Evolutionary conservation across 2,888 invertebrate genomes (phyloP), one percentile per base, ranked within the genome.

Genomic region (Idaea aversata): DNA sequence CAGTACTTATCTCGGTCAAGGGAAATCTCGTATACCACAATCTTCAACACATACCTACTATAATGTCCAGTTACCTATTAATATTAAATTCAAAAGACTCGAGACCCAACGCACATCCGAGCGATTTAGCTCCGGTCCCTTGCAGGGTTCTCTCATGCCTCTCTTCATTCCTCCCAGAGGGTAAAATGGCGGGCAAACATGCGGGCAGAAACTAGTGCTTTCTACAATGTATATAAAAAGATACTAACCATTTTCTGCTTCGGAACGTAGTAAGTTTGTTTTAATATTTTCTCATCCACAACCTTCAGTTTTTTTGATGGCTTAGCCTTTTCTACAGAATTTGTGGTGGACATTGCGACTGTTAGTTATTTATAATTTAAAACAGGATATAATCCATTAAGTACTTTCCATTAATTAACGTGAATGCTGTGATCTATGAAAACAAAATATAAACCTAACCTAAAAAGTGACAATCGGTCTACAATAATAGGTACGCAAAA

Each of bases 181-280:
- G 7, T 47, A 1, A 47, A 10, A 10, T 13, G 10, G 13, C 13
- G 4, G 10, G 13, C 47, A 4, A 7, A 7, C 2, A 6, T 47
- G 47, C 10, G 7, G 47, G 13, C 4, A 7, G 0, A 7, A 47
- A 10, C 47, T 7, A 5, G 36, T 10, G 6, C 5, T 7, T 36
- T 7, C 5, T 0, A 34, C 34, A 35, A 61, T 61, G 34, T 35
- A 5, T n/a, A n/a, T 35, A 15, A 25, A 38, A 6, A 63, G 36
- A 59, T 72, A 87, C 80, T 87, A 75, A 91, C 91, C 83, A 91
- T 82, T 34, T 83, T 83, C 60, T 77, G 79, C 69, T 80, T 75
- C 0, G 91, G 91, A 15, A 90, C 68, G 63, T 77, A 84, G 65
- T 75, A 75, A 63, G 82, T 79, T 65, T 78, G 77, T 15, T 74